Conservation (phyloP, 2,113 vertebrate genomes). For the Paratilapia polleni region DNA sequence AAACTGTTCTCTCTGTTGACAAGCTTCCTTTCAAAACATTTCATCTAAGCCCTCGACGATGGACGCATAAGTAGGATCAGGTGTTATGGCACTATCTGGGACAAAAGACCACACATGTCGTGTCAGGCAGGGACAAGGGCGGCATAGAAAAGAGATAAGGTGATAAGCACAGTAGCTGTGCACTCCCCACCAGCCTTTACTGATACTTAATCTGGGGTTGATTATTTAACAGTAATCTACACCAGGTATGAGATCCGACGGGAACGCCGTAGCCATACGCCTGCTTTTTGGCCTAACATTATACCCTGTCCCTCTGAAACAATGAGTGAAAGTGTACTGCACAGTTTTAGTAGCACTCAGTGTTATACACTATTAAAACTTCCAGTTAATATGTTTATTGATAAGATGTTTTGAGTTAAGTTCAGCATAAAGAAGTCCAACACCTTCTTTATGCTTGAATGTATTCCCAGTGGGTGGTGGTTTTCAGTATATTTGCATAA, state of each 20-base stretch:
- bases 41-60: not conserved
- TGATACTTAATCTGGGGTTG: conserved; percentile 59
- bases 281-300: conserved; percentile 12
- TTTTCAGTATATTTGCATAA: not conserved
- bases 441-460: conserved; percentile 6
- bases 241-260: conserved; percentile 57
- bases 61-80: conserved; percentile 11
- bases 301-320: not conserved
- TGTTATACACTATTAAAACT: not conserved
- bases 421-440: not conserved
- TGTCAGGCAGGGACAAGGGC: conserved; percentile 16
- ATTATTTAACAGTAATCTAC: conserved; percentile 58
- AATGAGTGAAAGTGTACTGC: not conserved
- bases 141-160: conserved; percentile 29
- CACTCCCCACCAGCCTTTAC: not conserved
- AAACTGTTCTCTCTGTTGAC: not conserved
- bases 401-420: not conserved
- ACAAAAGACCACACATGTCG: conserved; percentile 46
- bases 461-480: not conserved
- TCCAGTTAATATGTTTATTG: not conserved
- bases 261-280: conserved; percentile 10
- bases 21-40: not conserved
- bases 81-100: conserved; percentile 5
- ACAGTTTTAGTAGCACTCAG: not conserved
- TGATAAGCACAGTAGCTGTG: conserved; percentile 15